Evolutionary conservation across 2,113 vertebrate species (phyloP).

Genomic region (Oryzias woworae): DNA sequence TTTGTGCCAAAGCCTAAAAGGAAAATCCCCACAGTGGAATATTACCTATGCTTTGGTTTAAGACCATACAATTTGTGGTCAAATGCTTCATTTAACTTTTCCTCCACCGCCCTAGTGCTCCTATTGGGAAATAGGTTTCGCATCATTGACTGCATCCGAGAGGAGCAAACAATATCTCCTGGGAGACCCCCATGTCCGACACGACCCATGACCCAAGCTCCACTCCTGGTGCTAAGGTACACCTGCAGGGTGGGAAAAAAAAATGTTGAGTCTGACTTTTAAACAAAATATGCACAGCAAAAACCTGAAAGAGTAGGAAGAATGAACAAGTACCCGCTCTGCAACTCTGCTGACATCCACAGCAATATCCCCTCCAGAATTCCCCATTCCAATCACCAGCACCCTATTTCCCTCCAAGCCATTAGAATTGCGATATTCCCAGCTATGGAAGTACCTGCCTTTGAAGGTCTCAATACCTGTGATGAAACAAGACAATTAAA

Average conservation of each 20-base stretch:
- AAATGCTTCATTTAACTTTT: constrained; percentile 68
- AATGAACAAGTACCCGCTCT: constrained; percentile 76
- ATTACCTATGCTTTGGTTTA: constrained; percentile 77
- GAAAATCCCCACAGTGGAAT: neutral
- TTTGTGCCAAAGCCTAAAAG: neutral
- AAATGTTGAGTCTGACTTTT: neutral
- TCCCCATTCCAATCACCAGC: constrained; percentile 87
- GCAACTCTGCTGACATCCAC: constrained; percentile 87
- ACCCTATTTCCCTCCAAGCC: constrained; percentile 81
- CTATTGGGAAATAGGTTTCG: constrained; percentile 59
- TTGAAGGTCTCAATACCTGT: constrained; percentile 85
- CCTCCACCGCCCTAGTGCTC: constrained; percentile 59
- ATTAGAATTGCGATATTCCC: constrained; percentile 80
- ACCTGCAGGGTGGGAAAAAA: constrained; percentile 72
- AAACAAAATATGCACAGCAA: neutral
- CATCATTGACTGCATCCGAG: constrained; percentile 66
- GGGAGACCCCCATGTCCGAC: constrained; percentile 78
- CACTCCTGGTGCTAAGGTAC: constrained; percentile 87
- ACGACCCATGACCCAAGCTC: constrained; percentile 83
- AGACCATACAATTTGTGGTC: constrained; percentile 83
- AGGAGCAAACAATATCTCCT: neutral
- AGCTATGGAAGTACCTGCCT: constrained; percentile 84
- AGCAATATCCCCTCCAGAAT: constrained; percentile 87
- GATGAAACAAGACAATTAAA: constrained; percentile 12
- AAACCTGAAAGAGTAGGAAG: neutral